Conservation (phyloP, 2,113 vertebrate species). For the Phylloscopus trochilus region DNA sequence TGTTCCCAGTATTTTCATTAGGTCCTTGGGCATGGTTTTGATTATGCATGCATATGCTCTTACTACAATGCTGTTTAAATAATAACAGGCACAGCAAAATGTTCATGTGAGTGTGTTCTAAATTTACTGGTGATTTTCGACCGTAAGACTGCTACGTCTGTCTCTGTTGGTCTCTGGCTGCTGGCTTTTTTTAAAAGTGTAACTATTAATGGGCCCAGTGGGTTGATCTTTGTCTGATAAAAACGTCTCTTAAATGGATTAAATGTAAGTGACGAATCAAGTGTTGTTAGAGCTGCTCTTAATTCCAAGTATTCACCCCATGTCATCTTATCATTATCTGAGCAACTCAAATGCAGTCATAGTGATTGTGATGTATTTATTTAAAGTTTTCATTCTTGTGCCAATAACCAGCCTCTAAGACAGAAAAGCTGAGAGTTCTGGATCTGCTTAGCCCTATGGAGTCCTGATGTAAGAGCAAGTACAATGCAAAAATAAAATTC, state of each 20-base stretch:
- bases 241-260: background rate
- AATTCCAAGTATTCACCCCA: background rate
- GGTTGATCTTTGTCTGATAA: constrained; percentile 37
- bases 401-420: constrained; percentile 15
- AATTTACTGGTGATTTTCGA: constrained; percentile 35
- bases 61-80: constrained; percentile 5
- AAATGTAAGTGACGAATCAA: background rate
- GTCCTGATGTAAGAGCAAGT: background rate
- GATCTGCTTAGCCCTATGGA: background rate
- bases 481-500: background rate
- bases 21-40: background rate
- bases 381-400: background rate
- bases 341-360: background rate
- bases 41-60: background rate
- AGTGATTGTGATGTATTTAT: background rate
- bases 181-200: constrained; percentile 8
- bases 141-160: background rate
- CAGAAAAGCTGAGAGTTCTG: background rate
- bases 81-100: background rate
- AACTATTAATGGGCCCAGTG: constrained; percentile 31
- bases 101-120: constrained; percentile 12
- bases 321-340: constrained; percentile 1
- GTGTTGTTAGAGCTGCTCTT: background rate
- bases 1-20: background rate
- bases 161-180: constrained; percentile 10